These are phyloP conservation scores for Gerris buenoi DNA, from an alignment of 1,140 invertebrate species.

Conservation along the genomic window DNA sequence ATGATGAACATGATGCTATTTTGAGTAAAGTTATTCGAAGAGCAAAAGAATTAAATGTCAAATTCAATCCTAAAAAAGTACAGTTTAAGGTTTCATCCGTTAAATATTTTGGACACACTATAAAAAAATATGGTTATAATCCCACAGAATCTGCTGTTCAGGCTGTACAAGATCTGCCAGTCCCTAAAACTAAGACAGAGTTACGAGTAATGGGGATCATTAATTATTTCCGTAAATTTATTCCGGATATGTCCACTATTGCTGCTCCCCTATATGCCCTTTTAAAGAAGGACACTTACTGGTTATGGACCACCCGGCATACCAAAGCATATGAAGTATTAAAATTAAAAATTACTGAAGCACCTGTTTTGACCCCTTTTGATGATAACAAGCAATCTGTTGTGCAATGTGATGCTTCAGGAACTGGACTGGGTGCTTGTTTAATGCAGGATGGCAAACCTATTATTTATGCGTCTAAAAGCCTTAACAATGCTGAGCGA, in stretches of 20 bases:
- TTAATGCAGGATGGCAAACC: conserved; percentile 26
- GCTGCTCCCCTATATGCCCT: conserved; percentile 18
- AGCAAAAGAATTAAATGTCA: conserved; percentile 15
- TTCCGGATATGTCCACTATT: conserved; percentile 19
- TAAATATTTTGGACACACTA: conserved; percentile 22
- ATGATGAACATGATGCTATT: conserved; percentile 24
- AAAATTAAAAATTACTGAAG: conserved; percentile 17
- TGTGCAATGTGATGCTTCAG: conserved; percentile 26
- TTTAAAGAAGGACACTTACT: conserved; percentile 20
- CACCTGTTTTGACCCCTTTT: conserved; percentile 21
- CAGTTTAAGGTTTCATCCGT: conserved; percentile 18
- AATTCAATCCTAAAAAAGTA: conserved; percentile 22
- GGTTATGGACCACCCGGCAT: conserved; percentile 18
- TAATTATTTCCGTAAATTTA: conserved; percentile 19
- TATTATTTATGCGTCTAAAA: conserved; percentile 26
- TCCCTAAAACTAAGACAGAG: conserved; percentile 23
- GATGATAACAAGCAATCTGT: conserved; percentile 19
- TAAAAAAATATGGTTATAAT: conserved; percentile 14
- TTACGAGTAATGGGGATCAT: conserved; percentile 21
- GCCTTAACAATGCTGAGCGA: neutral
- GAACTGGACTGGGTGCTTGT: conserved; percentile 21
- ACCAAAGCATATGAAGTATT: conserved; percentile 17
- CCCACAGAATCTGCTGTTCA: conserved; percentile 16
- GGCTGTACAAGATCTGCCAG: conserved; percentile 22
- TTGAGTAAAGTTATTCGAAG: conserved; percentile 23